Conservation (phyloP, 2,113 vertebrate species). For the Anolis carolinensis region DNA sequence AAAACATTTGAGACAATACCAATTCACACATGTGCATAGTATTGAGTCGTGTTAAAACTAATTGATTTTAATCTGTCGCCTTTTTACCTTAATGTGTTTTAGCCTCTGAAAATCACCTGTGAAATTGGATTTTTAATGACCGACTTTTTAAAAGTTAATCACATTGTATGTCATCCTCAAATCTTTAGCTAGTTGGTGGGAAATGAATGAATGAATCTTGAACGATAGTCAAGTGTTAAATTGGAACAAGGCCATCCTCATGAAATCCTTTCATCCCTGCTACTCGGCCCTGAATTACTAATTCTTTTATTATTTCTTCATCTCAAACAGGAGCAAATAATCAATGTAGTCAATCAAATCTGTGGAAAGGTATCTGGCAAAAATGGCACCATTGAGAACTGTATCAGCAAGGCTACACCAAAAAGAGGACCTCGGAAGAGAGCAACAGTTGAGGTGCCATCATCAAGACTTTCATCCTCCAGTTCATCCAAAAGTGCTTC, state of each 20-base stretch:
- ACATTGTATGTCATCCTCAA: too few relatives aligned
- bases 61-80: too few relatives aligned
- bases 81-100: too few relatives aligned
- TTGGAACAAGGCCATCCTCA: not conserved
- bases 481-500: conserved; percentile 88
- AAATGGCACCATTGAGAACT: conserved; percentile 83
- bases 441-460: conserved; percentile 89
- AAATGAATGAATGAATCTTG: not conserved
- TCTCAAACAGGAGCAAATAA: conserved; percentile 90
- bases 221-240: too few relatives aligned
- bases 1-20: too few relatives aligned
- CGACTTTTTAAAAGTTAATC: too few relatives aligned
- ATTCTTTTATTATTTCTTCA: conserved; percentile 14
- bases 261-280: too few relatives aligned
- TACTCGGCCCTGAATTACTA: not conserved
- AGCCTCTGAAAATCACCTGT: too few relatives aligned
- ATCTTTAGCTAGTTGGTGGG: not conserved
- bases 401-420: conserved; percentile 86
- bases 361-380: conserved; percentile 91
- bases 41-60: too few relatives aligned
- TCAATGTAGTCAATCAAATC: conserved; percentile 95
- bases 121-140: too few relatives aligned
- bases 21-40: too few relatives aligned
- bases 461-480: conserved; percentile 88
- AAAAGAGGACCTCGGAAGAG: conserved; percentile 95